Evolutionary conservation across 2,888 invertebrate genomes (phyloP).

Genomic region (Entomobrya proxima): DNA sequence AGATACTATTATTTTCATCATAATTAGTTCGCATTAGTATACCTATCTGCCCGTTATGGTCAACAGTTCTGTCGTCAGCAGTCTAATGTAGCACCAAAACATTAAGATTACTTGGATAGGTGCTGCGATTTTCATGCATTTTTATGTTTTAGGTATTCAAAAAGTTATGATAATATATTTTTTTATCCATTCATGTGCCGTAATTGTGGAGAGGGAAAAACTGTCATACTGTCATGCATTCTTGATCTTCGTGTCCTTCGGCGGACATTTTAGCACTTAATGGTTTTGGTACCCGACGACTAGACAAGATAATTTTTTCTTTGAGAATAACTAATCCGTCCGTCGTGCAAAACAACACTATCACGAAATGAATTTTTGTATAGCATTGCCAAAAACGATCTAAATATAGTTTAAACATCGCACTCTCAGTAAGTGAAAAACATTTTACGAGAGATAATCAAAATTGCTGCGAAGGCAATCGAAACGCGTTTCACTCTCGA

Average conservation of each 20-base stretch:
- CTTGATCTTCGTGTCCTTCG: constrained; percentile 58
- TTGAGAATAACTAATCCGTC: neutral
- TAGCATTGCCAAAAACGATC: constrained; percentile 15
- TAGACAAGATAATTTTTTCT: neutral
- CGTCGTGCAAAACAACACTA: neutral
- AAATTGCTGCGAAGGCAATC: neutral
- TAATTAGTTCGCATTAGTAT: constrained; percentile 17
- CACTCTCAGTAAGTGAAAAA: too few species aligned
- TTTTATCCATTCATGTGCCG: neutral
- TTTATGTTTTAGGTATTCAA: neutral
- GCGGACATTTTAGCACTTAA: constrained; percentile 53
- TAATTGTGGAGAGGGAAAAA: neutral
- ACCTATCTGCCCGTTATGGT: neutral
- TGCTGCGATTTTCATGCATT: constrained; percentile 2
- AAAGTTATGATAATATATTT: neutral
- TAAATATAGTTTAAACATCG: constrained; percentile 33
- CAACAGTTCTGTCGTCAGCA: constrained; percentile 22
- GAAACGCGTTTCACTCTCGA: neutral
- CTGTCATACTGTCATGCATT: constrained; percentile 42
- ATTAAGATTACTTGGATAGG: neutral
- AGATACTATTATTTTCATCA: constrained; percentile 16
- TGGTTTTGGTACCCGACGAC: constrained; percentile 43
- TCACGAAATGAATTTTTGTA: neutral
- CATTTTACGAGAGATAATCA: neutral
- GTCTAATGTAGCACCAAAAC: neutral